A percentile compares a stretch with the other conserved stretches of the same genome.
These are phyloP conservation scores for Limnephilus auricula DNA, from an alignment of 2,888 invertebrate species.

Conservation along the genomic window DNA sequence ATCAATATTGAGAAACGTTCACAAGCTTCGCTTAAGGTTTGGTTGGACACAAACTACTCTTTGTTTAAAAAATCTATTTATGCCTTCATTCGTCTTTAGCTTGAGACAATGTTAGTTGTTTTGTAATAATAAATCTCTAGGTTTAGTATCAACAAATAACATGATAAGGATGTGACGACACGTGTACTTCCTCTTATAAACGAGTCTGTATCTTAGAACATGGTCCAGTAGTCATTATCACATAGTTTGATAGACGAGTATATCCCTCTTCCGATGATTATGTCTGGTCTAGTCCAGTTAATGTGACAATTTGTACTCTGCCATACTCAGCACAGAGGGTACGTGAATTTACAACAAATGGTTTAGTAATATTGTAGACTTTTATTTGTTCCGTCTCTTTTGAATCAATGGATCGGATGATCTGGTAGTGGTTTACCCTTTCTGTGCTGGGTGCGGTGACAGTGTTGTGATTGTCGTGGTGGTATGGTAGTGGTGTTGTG, in stretches of 20 bases:
- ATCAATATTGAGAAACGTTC: background rate
- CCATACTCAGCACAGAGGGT: background rate
- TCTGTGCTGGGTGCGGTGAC: background rate
- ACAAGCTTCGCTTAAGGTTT: background rate
- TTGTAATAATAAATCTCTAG: background rate
- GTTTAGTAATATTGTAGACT: constrained; percentile 66
- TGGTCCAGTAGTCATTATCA: background rate
- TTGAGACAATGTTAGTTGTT: background rate
- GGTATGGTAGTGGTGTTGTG: constrained; percentile 66
- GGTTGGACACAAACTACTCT: background rate
- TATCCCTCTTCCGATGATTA: background rate
- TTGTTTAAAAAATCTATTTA: background rate
- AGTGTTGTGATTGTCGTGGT: constrained; percentile 65
- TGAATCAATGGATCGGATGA: background rate
- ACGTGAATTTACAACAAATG: background rate
- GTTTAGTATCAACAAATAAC: too few relatives aligned
- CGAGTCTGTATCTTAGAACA: background rate
- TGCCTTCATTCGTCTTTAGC: background rate
- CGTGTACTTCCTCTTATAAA: background rate
- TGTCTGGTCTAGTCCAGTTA: background rate
- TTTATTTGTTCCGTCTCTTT: constrained; percentile 65
- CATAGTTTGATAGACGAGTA: background rate
- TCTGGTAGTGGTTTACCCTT: background rate
- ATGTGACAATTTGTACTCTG: background rate
- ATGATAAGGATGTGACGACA: background rate